Evolutionary conservation across 2,888 invertebrate species (phyloP), one percentile per base, ranked within the genome.

Genomic region (Clitarchus hookeri): DNA sequence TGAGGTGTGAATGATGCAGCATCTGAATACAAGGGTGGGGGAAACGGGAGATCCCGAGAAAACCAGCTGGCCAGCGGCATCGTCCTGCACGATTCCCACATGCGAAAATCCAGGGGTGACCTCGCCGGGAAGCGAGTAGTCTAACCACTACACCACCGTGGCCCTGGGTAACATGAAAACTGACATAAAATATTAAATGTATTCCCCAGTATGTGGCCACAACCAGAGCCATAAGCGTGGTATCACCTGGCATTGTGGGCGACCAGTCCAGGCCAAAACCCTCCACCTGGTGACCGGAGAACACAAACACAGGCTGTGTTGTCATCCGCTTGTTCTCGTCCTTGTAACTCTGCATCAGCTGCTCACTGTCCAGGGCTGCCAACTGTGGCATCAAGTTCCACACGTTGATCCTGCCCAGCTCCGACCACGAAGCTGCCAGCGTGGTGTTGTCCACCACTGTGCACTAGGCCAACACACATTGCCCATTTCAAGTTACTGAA

Each of bases 261-360:
- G 96, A 97, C 99, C 99, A 99, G 91, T 98, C 99, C 84, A 99
- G 90, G 1, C 97, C 98, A 93, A 96, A 99, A 6, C 99, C 88
- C 93, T 99, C 99, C 88, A 95, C 94, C 89, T 96, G 95, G 91
- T 99, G 99, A 0, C 99, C 99, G 91, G 94, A 95, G 90, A 99
- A 99, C 11, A 97, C 96, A 90, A 94, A 98, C 12, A 97, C 88
- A 0, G 99, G 97, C 88, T 90, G 90, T 65, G 91, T 84, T 27
- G 93, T 94, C 1, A 93, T 91, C 87, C 93, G 93, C 36, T 89
- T 90, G 85, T 92, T 92, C 2, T 93, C 92, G 2, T 93, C 92
- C 85, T 93, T 93, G 25, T 94, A 93, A 86, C 87, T 86, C 86
- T 87, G 88, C 80, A 87, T 88, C 44, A 87, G 86, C 16, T 87